These are phyloP conservation scores for Nesoenas mayeri DNA, from an alignment of 2,113 vertebrate genomes.

Conservation along the genomic window DNA sequence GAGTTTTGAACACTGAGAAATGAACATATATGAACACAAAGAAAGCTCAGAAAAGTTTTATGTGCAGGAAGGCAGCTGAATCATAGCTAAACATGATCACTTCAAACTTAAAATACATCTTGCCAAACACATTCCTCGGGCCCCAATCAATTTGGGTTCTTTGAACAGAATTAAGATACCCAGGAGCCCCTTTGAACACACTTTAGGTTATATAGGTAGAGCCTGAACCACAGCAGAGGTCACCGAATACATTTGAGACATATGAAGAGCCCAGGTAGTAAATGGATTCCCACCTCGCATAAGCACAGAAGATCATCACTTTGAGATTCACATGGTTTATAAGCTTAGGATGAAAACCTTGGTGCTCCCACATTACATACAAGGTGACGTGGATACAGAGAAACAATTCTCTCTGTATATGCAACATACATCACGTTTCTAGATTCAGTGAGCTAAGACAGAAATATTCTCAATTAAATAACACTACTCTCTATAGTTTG, in stretches of 20 bases:
- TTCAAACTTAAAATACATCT: background rate
- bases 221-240: background rate
- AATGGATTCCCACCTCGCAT: background rate
- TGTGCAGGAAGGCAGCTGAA: background rate
- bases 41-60: background rate
- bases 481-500: background rate
- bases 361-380: background rate
- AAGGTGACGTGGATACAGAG: background rate
- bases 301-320: background rate
- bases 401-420: background rate
- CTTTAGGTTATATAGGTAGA: background rate
- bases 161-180: background rate
- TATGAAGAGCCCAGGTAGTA: background rate
- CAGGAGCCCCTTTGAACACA: background rate
- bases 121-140: accelerated
- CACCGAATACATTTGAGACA: background rate
- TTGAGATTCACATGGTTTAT: background rate
- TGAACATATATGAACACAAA: background rate
- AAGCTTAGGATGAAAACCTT: background rate
- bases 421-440: background rate
- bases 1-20: background rate
- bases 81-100: background rate
- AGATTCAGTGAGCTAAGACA: background rate
- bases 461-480: background rate
- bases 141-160: background rate